These are phyloP conservation scores for Neoaliturus tenellus DNA, from an alignment of 2,888 invertebrate genomes.

Conservation along the genomic window DNA sequence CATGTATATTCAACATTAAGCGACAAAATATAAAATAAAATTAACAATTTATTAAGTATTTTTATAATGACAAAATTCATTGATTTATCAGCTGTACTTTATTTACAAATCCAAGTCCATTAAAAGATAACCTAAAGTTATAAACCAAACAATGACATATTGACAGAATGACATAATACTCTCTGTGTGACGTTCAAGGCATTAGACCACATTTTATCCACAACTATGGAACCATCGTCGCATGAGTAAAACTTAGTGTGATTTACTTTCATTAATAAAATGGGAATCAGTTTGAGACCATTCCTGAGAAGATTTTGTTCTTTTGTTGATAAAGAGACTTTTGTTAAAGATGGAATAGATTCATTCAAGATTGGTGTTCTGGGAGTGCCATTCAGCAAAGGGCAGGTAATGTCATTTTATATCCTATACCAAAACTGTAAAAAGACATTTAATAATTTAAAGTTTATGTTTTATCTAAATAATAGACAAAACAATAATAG, in stretches of 20 bases:
- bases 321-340: neutral
- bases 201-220: neutral
- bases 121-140: neutral
- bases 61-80: too few relatives aligned
- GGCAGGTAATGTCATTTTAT: too few relatives aligned
- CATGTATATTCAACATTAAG: too few relatives aligned
- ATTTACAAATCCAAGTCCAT: neutral
- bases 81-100: neutral
- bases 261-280: neutral
- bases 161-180: neutral
- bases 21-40: too few relatives aligned
- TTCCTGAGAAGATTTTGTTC: slow-evolving; percentile 5
- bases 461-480: too few relatives aligned
- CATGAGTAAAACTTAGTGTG: neutral
- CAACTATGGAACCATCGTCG: neutral
- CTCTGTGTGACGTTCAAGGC: neutral
- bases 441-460: too few relatives aligned
- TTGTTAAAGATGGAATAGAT: neutral
- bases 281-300: neutral
- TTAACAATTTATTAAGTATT: too few relatives aligned
- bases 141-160: neutral
- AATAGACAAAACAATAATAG: too few relatives aligned
- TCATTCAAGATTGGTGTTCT: slow-evolving; percentile 80
- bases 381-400: slow-evolving; percentile 89
- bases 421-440: too few relatives aligned